Conservation (phyloP, 2,888 invertebrate genomes). For the Tryphoninae sp. region DNA sequence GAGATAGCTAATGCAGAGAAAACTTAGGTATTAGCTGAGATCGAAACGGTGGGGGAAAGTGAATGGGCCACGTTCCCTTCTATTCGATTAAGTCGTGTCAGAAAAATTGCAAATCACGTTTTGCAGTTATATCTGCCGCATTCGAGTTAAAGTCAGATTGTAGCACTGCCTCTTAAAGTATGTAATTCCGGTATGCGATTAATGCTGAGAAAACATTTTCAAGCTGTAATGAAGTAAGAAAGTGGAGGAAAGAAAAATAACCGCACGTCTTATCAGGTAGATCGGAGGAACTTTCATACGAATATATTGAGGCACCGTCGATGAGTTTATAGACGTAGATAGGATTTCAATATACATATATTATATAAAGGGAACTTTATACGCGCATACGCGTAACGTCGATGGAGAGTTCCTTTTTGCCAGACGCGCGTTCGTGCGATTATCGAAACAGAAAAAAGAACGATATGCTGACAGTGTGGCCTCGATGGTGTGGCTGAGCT, state of each 20-base stretch:
- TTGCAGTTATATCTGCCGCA: too few relatives aligned
- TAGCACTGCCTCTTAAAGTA: conserved; percentile 4
- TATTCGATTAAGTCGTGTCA: too few relatives aligned
- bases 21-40: too few relatives aligned
- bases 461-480: conserved; percentile 36
- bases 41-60: too few relatives aligned
- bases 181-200: conserved; percentile 35
- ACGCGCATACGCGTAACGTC: background rate
- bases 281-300: conserved; percentile 50
- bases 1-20: too few relatives aligned
- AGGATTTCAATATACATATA: conserved; percentile 45
- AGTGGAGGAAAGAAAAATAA: background rate
- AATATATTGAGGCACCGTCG: conserved; percentile 23
- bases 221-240: conserved; percentile 2
- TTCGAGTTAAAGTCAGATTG: too few relatives aligned
- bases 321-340: conserved; percentile 52
- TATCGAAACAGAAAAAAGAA: conserved; percentile 3
- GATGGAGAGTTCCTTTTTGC: conserved; percentile 15
- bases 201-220: conserved; percentile 27
- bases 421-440: background rate
- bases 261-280: conserved; percentile 18
- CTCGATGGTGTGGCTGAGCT: conserved; percentile 48
- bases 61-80: too few relatives aligned
- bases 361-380: conserved; percentile 5
- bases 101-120: too few relatives aligned